Percentiles rank a stretch among this genome's conserved stretches.
phyloP scores from a whole-genome alignment of 2,797 vertebrate genomes.

The Perodicticus potto region DNA sequence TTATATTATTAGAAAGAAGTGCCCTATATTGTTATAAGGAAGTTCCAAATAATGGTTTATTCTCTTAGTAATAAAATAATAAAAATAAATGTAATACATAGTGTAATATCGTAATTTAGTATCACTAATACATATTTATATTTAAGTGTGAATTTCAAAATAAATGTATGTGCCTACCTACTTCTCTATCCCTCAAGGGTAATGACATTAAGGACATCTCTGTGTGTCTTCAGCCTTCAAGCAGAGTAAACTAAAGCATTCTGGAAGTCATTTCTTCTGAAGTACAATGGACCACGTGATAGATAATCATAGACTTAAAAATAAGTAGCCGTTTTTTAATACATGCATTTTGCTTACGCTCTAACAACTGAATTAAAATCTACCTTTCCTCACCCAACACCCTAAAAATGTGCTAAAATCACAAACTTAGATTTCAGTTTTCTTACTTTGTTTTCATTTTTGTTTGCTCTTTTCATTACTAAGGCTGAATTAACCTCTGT shows the following conservation, averaged over 20 bases:
- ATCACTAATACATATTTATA: neutral
- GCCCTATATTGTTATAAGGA: no score
- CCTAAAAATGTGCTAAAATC: neutral
- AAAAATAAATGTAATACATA: neutral
- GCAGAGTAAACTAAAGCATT: neutral
- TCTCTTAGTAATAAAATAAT: slow-evolving; percentile 15
- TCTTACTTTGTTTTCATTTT: neutral
- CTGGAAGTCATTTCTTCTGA: neutral
- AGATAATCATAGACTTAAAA: slow-evolving; percentile 36
- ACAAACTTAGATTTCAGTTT: neutral
- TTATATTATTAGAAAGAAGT: neutral
- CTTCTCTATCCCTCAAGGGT: neutral
- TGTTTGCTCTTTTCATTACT: neutral
- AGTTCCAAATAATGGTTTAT: neutral
- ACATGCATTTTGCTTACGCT: neutral
- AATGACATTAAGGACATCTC: neutral
- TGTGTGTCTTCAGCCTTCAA: neutral
- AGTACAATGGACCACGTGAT: neutral
- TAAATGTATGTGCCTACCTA: neutral
- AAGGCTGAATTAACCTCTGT: neutral
- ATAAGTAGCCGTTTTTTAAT: neutral
- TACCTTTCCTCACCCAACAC: neutral
- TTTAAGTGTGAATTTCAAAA: neutral
- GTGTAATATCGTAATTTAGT: neutral
- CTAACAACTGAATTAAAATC: neutral